Percentiles rank a stretch among this genome's conserved stretches.
These are phyloP conservation scores for Trididemnum nubilum DNA, from an alignment of 23 tunicate genomes.

Conservation along the genomic window DNA sequence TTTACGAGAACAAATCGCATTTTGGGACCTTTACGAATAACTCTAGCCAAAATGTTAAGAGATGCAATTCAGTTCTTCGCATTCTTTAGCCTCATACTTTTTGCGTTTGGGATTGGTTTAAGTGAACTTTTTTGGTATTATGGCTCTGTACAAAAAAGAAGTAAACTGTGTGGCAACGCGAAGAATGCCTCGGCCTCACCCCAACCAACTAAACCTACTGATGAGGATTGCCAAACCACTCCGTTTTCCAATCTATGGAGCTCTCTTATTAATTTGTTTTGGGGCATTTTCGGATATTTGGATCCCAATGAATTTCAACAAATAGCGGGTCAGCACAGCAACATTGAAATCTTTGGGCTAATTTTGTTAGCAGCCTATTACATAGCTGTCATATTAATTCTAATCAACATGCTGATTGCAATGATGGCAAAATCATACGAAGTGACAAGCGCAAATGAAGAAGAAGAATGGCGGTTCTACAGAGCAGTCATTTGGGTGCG, in stretches of 20 bases:
- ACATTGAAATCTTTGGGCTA: neutral
- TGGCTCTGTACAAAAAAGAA: conserved; percentile 59
- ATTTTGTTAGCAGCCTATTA: conserved; percentile 15
- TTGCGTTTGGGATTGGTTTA: conserved; percentile 84
- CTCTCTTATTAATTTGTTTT: neutral
- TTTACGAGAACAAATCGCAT: conserved; percentile 43
- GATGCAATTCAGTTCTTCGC: conserved; percentile 69
- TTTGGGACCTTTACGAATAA: conserved; percentile 78
- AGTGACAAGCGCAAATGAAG: conserved; percentile 34
- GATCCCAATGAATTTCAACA: neutral
- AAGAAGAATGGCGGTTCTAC: conserved; percentile 49
- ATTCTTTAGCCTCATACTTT: conserved; percentile 63
- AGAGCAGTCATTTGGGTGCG: conserved; percentile 52
- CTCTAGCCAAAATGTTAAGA: conserved; percentile 74
- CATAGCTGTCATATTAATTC: conserved; percentile 38
- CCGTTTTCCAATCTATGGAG: neutral
- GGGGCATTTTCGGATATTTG: conserved; percentile 10
- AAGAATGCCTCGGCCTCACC: neutral
- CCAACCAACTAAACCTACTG: too few species aligned
- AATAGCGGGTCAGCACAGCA: neutral
- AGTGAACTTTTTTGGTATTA: conserved; percentile 88
- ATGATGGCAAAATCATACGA: conserved; percentile 61
- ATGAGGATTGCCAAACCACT: neutral
- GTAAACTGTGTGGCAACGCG: neutral
- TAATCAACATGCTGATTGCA: conserved; percentile 67